Conservation (phyloP, 1,140 invertebrate species). For the Drosophila lacteicornis region DNA sequence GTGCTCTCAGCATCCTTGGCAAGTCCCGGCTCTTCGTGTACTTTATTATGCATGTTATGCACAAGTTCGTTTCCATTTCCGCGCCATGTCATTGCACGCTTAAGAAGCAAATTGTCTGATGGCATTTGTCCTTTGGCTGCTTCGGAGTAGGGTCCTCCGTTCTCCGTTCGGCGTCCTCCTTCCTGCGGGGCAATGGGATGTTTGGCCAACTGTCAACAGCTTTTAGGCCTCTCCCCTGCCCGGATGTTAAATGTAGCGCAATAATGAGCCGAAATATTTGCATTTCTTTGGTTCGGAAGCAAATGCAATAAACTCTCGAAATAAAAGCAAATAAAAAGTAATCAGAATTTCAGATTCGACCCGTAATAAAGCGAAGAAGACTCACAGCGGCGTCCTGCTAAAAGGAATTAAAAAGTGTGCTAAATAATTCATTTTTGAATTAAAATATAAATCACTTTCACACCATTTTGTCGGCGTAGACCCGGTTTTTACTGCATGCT, state of each 20-base stretch:
- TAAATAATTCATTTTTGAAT: conserved; percentile 85
- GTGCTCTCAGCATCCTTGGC: conserved; percentile 22
- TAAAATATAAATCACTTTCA: conserved; percentile 85
- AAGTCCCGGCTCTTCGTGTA: conserved; percentile 1
- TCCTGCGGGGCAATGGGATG: background rate
- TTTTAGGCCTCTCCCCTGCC: conserved; percentile 57
- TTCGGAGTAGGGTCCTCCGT: background rate
- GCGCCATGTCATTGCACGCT: conserved; percentile 46
- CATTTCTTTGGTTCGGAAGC: conserved; percentile 65
- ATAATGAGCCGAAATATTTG: conserved; percentile 73
- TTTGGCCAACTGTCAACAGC: conserved; percentile 65
- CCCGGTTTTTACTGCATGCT: conserved; percentile 37
- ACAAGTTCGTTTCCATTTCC: conserved; percentile 43
- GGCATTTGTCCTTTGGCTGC: conserved; percentile 11
- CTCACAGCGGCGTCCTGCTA: conserved; percentile 27
- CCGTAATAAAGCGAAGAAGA: conserved; percentile 31
- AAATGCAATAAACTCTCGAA: conserved; percentile 78
- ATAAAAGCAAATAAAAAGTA: conserved; percentile 79
- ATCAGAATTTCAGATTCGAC: conserved; percentile 78
- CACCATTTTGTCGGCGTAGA: conserved; percentile 73
- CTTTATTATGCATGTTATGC: conserved; percentile 59
- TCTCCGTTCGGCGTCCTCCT: background rate
- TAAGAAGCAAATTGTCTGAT: conserved; percentile 59
- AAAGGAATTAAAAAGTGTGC: conserved; percentile 81
- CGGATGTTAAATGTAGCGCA: conserved; percentile 70